Conservation (phyloP, 2,888 invertebrate genomes). For the Epicampocera succincta region DNA sequence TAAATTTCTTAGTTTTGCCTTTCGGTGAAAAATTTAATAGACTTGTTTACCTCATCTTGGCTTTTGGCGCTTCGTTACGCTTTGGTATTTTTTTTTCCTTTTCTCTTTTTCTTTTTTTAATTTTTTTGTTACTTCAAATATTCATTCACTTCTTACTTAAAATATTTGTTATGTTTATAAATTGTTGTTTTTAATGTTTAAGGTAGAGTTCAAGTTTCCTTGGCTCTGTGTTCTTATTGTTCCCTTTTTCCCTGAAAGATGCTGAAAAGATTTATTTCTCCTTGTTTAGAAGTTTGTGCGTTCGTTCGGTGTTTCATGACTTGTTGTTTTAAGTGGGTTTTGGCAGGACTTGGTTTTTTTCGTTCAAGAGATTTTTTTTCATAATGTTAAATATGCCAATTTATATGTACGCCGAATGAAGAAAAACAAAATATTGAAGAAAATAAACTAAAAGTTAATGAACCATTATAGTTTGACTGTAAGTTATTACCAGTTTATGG, state of each 20-base stretch:
- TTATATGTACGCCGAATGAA: background rate
- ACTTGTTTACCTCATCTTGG: slow-evolving; percentile 53
- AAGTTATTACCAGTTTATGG: slow-evolving; percentile 62
- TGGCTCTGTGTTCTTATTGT: background rate
- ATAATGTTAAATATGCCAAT: slow-evolving; percentile 16
- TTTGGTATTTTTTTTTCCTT: background rate
- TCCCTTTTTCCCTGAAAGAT: background rate
- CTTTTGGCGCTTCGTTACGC: slow-evolving; percentile 40
- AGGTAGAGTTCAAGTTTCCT: slow-evolving; percentile 29
- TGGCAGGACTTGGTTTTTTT: slow-evolving; percentile 16
- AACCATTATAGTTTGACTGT: slow-evolving; percentile 63
- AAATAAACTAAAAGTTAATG: slow-evolving; percentile 56
- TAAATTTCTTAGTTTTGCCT: background rate
- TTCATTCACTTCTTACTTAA: slow-evolving; percentile 40
- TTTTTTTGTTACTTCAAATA: slow-evolving; percentile 2
- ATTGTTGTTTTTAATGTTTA: slow-evolving; percentile 27
- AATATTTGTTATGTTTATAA: slow-evolving; percentile 36
- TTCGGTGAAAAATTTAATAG: slow-evolving; percentile 38
- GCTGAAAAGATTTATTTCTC: slow-evolving; percentile 59
- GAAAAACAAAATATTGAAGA: background rate
- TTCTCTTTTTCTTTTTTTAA: too few species aligned
- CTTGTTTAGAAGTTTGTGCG: slow-evolving; percentile 54
- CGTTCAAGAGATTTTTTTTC: too few species aligned
- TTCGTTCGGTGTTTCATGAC: slow-evolving; percentile 11
- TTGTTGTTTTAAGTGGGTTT: slow-evolving; percentile 39